phyloP scores from a whole-genome alignment of 2,113 vertebrate genomes.

The Phaetusa simplex region DNA sequence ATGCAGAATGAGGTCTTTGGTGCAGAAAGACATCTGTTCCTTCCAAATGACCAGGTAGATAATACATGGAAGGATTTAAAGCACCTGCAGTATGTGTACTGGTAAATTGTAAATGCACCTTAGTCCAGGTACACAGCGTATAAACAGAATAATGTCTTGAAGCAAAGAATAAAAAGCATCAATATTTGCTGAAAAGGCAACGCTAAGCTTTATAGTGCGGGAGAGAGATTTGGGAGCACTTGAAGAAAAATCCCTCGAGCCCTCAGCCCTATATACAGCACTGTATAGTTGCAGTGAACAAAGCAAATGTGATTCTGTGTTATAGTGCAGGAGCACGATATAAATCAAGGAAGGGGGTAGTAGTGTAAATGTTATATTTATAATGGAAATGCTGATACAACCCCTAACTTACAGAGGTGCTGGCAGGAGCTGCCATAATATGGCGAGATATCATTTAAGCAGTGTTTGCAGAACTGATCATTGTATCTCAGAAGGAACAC shows the following conservation, averaged over 20 bases:
- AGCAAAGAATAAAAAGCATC: slow-evolving; percentile 38
- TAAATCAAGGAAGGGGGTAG: slow-evolving; percentile 59
- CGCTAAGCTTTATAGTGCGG: not conserved
- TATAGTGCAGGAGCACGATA: not conserved
- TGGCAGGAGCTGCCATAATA: slow-evolving; percentile 32
- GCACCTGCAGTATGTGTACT: not conserved
- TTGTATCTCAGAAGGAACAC: slow-evolving; percentile 43
- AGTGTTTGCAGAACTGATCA: slow-evolving; percentile 40
- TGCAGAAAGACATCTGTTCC: not conserved
- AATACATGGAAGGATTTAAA: slow-evolving; percentile 31
- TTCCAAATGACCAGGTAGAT: not conserved
- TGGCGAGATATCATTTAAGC: slow-evolving; percentile 25
- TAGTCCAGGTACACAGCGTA: not conserved
- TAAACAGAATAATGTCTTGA: slow-evolving; percentile 2
- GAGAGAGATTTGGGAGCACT: slow-evolving; percentile 42
- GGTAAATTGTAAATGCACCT: slow-evolving; percentile 8
- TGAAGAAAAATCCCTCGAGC: slow-evolving; percentile 23
- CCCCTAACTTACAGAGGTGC: slow-evolving; percentile 15
- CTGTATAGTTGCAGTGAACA: slow-evolving; percentile 1
- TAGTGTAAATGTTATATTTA: slow-evolving; percentile 56
- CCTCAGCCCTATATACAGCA: not conserved
- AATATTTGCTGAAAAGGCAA: slow-evolving; percentile 52
- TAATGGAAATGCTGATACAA: slow-evolving; percentile 61
- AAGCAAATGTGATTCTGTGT: slow-evolving; percentile 38
- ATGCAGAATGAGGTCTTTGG: not conserved